Percentiles rank a stretch among this genome's conserved stretches.
Evolutionary conservation across 1,140 invertebrate genomes (phyloP).

Genomic region (Drosophila arizonae): DNA sequence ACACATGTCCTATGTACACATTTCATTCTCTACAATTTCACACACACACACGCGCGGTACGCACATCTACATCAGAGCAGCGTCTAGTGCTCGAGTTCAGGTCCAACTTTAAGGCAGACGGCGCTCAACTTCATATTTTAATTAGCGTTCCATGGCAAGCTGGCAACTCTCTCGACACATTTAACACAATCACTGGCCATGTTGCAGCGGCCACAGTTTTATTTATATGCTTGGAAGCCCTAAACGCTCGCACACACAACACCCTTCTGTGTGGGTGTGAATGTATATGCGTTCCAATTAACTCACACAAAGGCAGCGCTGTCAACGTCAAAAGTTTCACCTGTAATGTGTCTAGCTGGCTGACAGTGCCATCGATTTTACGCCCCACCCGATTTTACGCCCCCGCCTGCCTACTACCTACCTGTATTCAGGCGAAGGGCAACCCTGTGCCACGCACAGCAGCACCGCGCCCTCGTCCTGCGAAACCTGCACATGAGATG

Average conservation of each 20-base stretch:
- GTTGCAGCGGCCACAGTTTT: constrained; percentile 30
- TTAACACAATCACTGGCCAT: constrained; percentile 57
- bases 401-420: constrained; percentile 62
- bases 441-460: constrained; percentile 89
- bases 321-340: constrained; percentile 76
- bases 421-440: constrained; percentile 90
- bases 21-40: constrained; percentile 56
- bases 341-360: constrained; percentile 43
- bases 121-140: constrained; percentile 59
- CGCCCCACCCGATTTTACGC: constrained; percentile 4
- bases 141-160: constrained; percentile 46
- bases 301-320: constrained; percentile 24
- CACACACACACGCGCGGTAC: constrained; percentile 41
- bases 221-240: constrained; percentile 61
- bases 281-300: constrained; percentile 69
- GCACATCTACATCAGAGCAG: constrained; percentile 6
- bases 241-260: constrained; percentile 54
- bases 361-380: constrained; percentile 60
- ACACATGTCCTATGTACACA: constrained; percentile 2
- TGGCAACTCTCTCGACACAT: constrained; percentile 54
- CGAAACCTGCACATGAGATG: constrained; percentile 86
- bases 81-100: neutral
- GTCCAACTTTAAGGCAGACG: constrained; percentile 37
- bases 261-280: constrained; percentile 23
- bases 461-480: constrained; percentile 90